phyloP scores from a whole-genome alignment of 2,888 invertebrate species.

The Metalampra italica region DNA sequence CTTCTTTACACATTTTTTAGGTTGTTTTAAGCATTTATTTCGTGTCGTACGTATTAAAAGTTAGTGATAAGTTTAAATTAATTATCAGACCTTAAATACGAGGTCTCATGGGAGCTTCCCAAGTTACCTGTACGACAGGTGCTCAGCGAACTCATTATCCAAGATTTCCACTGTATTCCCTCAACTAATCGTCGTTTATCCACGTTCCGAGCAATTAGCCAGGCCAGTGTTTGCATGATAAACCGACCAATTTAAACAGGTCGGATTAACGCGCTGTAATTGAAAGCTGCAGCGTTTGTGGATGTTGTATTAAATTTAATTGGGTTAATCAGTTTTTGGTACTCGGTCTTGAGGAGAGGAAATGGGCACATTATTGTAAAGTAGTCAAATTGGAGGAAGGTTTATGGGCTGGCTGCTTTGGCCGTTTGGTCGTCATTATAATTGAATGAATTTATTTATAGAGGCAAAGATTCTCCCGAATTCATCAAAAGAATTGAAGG shows the following conservation, averaged over 20 bases:
- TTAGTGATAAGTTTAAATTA: too few species aligned
- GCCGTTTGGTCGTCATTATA: neutral
- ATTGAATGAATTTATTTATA: too few species aligned
- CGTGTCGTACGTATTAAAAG: too few species aligned
- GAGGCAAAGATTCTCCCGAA: too few species aligned
- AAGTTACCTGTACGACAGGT: too few species aligned
- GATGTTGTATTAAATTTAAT: slow-evolving; percentile 5
- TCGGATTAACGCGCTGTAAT: slow-evolving; percentile 4
- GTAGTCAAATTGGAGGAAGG: neutral
- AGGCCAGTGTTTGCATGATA: slow-evolving; percentile 10
- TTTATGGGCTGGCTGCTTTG: neutral
- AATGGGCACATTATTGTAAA: neutral
- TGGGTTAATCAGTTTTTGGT: neutral
- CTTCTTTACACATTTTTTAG: too few species aligned
- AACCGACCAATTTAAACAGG: slow-evolving; percentile 10
- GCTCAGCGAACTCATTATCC: neutral
- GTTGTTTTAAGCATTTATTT: too few species aligned
- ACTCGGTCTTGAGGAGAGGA: neutral
- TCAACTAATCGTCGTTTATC: neutral
- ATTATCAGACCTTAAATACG: too few species aligned
- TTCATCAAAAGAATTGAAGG: too few species aligned
- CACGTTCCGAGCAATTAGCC: slow-evolving; percentile 5
- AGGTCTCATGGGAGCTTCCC: too few species aligned
- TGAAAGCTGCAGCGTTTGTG: slow-evolving; percentile 3
- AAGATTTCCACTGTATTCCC: slow-evolving; percentile 1